Conservation (phyloP, 2,888 invertebrate species). For the Syrista parreyssii region DNA sequence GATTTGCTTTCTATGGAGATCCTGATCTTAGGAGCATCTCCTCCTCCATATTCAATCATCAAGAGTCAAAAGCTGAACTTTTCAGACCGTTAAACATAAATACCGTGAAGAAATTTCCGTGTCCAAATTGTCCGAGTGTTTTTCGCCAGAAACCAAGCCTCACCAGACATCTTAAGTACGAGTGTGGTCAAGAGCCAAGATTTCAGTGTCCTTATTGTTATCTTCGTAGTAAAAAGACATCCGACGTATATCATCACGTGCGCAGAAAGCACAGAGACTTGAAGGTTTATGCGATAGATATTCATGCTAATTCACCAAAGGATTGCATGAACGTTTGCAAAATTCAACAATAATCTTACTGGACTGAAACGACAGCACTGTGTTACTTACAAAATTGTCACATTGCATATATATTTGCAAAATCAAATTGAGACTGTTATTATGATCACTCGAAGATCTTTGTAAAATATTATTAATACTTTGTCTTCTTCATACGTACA, state of each 20-base stretch:
- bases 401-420: neutral
- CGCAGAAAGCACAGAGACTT: constrained; percentile 42
- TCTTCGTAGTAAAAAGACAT: constrained; percentile 26
- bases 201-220: constrained; percentile 58
- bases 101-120: constrained; percentile 33
- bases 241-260: constrained; percentile 51
- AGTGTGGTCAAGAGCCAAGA: constrained; percentile 58
- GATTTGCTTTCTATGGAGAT: constrained; percentile 2
- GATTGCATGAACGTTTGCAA: neutral
- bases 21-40: too few species aligned
- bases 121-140: constrained; percentile 43
- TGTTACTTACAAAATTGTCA: neutral
- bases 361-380: too few species aligned
- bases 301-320: constrained; percentile 9
- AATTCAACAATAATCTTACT: neutral
- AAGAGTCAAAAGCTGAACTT: too few species aligned
- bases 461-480: neutral
- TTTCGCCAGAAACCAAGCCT: constrained; percentile 50
- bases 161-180: constrained; percentile 55
- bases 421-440: neutral
- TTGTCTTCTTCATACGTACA: too few species aligned
- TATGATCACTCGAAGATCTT: neutral
- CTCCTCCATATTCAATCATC: too few species aligned
- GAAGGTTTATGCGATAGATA: constrained; percentile 45
- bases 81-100: too few species aligned